Evolutionary conservation across 1,140 invertebrate species (phyloP), one percentile per base, ranked within the genome.

Genomic region (Scaptomyza hsui): DNA sequence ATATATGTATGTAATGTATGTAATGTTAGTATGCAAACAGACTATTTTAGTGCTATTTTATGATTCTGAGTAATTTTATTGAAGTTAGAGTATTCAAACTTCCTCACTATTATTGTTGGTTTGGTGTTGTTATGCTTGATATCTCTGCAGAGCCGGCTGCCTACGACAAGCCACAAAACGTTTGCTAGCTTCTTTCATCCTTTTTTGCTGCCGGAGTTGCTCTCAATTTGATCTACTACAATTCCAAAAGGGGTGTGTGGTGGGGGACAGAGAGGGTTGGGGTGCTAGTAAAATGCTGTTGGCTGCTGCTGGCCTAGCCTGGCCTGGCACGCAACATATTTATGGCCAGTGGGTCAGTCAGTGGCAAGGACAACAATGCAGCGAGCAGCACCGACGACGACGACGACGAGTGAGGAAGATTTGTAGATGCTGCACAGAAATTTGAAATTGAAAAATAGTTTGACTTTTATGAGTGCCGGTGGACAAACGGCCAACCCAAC

Each of bases 401-500:
- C 19, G 19, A 21, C 19, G 19, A 29, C 26, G 26, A 29, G 82
- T 75, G 75, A 86, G 72, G 61, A 88, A 88, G 82, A 88, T 88
- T 88, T 88, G 82, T 88, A 51, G 82, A 56, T 88, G 82, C 78
- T 72, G 78, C 78, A 75, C 47, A 72, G 78, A 88, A 88, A 88
- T 88, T 88, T 88, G 82, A 88, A 88, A 88, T 88, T 88, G 82
- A 88, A 82, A 88, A 88, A 88, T 88, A 88, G 82, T 88, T 88
- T 68, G 83, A 88, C 82, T 88, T 88, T 88, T 88, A 88, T 88
- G 82, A 88, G 82, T 75, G 78, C 60, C 75, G 56, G 70, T 75
- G 72, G 63, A 78, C 78, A 82, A 88, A 67, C 48, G 24, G 49
- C 47, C 64, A 60, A 9, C 26, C 26, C 26, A 64, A 67, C 45